A percentile compares a stretch with the other conserved stretches of the same genome.
These are phyloP conservation scores for Nannospalax galili DNA, from an alignment of 2,113 vertebrate species.

Conservation along the genomic window DNA sequence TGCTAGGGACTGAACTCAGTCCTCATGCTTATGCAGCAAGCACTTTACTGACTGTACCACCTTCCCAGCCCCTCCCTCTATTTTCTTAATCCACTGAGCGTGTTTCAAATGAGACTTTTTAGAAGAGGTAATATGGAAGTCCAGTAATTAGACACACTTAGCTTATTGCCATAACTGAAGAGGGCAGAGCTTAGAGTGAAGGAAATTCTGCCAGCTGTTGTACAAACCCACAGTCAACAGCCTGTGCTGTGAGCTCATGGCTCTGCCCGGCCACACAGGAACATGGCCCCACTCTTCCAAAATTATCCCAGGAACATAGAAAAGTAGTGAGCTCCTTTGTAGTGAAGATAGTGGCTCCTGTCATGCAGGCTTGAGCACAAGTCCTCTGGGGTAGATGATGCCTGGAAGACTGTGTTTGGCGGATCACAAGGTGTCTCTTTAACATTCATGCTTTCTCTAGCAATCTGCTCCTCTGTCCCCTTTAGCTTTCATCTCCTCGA, in stretches of 20 bases:
- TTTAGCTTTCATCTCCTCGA: constrained; percentile 44
- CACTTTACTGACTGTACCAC: too few species aligned
- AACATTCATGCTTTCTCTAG: constrained; percentile 44
- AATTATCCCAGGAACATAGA: not conserved
- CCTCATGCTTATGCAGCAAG: too few species aligned
- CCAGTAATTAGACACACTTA: not conserved
- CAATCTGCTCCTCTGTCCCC: constrained; percentile 59
- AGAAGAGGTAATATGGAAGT: not conserved
- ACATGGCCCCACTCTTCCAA: not conserved
- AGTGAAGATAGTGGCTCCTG: not conserved
- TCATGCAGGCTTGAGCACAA: constrained; percentile 18
- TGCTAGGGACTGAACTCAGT: not conserved
- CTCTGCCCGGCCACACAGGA: not conserved
- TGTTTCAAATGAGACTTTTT: not conserved
- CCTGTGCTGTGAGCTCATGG: rapidly evolving
- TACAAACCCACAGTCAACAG: not conserved
- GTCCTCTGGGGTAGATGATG: not conserved
- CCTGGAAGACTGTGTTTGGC: constrained; percentile 11
- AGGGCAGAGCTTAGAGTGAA: not conserved
- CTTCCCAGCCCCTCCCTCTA: not conserved
- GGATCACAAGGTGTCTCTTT: constrained; percentile 47
- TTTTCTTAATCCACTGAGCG: not conserved
- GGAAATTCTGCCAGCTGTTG: rapidly evolving
- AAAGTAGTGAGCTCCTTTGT: not conserved
- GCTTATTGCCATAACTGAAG: not conserved